Base-by-base conservation (phyloP, 2,888 invertebrate species). In the Sinodicranocentrus sp. region DNA sequence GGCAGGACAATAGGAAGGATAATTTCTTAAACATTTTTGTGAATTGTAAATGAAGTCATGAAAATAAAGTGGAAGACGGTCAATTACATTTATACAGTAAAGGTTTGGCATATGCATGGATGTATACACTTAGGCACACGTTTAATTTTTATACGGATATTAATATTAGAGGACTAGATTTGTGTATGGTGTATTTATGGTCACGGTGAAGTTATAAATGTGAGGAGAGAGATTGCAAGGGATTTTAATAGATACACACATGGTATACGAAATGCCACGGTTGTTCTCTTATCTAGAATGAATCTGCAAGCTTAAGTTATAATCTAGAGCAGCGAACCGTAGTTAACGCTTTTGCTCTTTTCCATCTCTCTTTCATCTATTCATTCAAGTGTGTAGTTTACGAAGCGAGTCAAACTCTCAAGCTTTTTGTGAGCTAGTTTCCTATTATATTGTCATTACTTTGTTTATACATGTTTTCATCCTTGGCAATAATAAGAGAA, bases 321-420 rank as follows among this genome's bases (percentile, higher is more conserved):
- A 80, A 72, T 72, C 39, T 72, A 65, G 72, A 80, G 19, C 80
- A 80, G 80, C 80, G 72, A 72, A 65, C 80, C 80, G 54, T 80
- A 54, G 80, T 43, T 80, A 80, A 65, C 80, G 54, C 71, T 72
- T 65, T 80, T 57, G 52, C 65, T 72, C 63, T 48, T 54, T 25
- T 43, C 63, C 70, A 44, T 26, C 26, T 78, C 43, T 25, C 39
- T 28, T 63, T 61, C 61, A 68, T 57, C 67, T 26, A 61, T 61
- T 28, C 19, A 28, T 28, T 28, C 10, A 6, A 17, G 61, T 25
- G 10, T 28, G 15, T 2, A 61, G 33, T 17, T 61, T 2, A 28
- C 26, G 21, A 57, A 21, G 57, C 48, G 48, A 48, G n/a, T 48
- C 15, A 48, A n/a, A 48, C 48, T 48, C 3, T 5, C 3, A n/a